Evolutionary conservation across 2,113 vertebrate genomes (phyloP).

Genomic region (Cyprinodon tularosa): DNA sequence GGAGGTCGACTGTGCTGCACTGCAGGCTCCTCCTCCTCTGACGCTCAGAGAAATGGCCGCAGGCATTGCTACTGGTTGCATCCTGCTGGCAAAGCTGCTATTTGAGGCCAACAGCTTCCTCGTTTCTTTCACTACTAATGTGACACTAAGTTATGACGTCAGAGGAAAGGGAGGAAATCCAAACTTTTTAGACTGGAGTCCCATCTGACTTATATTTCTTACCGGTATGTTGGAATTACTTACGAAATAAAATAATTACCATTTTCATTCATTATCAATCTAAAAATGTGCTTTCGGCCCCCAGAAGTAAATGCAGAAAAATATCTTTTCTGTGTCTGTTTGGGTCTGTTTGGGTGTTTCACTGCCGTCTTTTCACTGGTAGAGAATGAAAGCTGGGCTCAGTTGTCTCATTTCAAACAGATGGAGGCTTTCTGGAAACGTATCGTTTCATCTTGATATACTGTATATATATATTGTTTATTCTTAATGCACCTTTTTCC

Average conservation of each 20-base stretch:
- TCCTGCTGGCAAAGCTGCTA: slow-evolving; percentile 6
- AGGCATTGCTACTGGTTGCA: no score
- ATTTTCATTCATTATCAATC: no score
- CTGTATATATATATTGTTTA: no score
- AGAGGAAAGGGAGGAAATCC: not conserved
- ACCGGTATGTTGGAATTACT: not conserved
- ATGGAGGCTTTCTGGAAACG: no score
- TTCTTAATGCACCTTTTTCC: no score
- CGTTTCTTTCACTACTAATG: not conserved
- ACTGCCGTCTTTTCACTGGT: not conserved
- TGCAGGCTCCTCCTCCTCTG: slow-evolving; percentile 40
- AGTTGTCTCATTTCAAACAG: not conserved
- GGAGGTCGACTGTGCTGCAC: slow-evolving; percentile 11
- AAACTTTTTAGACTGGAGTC: not conserved
- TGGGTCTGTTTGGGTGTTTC: not conserved
- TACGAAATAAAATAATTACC: no score
- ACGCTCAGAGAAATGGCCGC: slow-evolving; percentile 10
- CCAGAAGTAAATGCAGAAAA: not conserved
- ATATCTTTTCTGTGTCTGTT: not conserved
- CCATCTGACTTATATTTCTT: not conserved
- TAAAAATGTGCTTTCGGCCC: no score
- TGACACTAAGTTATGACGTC: not conserved
- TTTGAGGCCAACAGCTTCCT: slow-evolving; percentile 6
- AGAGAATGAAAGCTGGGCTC: not conserved
- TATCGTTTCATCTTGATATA: no score